Percentiles rank a stretch among this genome's conserved stretches.
phyloP scores from a whole-genome alignment of 1,140 invertebrate species.

The Penaeus japonicus region DNA sequence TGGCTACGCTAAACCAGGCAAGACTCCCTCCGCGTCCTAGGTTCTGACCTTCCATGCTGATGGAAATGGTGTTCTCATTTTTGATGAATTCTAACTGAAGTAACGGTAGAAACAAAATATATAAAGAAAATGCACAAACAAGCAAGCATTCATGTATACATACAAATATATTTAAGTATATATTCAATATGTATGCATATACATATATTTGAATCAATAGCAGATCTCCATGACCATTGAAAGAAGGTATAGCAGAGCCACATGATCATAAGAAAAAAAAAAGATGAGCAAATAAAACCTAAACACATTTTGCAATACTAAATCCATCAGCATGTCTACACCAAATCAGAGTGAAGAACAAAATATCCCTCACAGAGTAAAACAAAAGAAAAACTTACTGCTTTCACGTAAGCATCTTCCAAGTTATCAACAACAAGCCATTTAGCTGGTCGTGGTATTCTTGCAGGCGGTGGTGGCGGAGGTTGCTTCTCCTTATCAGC shows the following conservation, averaged over 20 bases:
- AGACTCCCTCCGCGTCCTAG: constrained; percentile 25
- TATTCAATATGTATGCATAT: too few species aligned
- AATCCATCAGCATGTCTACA: background rate
- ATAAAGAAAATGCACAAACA: too few species aligned
- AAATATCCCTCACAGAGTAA: background rate
- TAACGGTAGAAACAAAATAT: background rate
- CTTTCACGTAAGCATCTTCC: constrained; percentile 31
- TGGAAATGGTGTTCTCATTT: constrained; percentile 14
- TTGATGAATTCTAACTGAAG: constrained; percentile 11
- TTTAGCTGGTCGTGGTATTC: constrained; percentile 30
- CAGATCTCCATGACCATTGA: too few species aligned
- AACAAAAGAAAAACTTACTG: constrained; percentile 12
- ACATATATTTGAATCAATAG: too few species aligned
- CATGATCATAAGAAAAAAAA: too few species aligned
- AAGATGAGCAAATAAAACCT: too few species aligned
- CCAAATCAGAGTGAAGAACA: background rate
- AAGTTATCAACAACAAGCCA: constrained; percentile 37
- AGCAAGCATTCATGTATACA: too few species aligned
- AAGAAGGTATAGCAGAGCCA: too few species aligned
- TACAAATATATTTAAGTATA: too few species aligned
- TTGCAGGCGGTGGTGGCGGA: background rate
- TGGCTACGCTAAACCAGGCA: constrained; percentile 10
- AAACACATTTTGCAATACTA: too few species aligned
- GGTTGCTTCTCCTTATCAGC: background rate
- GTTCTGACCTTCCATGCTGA: background rate